phyloP scores from a whole-genome alignment of 2,888 invertebrate genomes.

The Ormia ochracea region DNA sequence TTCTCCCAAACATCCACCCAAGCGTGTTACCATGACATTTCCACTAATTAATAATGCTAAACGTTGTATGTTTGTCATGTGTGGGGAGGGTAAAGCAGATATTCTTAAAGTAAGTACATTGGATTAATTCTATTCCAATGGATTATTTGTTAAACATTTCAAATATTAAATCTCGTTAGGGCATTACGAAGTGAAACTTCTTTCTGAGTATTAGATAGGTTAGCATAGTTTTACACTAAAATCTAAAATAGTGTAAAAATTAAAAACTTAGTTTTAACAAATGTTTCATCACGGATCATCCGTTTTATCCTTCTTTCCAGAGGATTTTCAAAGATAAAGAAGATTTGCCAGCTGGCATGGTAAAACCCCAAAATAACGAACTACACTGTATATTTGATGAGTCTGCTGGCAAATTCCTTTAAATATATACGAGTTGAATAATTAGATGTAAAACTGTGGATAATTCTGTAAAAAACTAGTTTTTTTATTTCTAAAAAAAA shows the following conservation, averaged over 20 bases:
- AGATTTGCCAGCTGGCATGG: conserved; percentile 85
- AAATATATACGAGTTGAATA: too few relatives aligned
- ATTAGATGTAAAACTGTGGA: neutral
- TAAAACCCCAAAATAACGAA: conserved; percentile 83
- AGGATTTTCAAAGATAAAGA: conserved; percentile 86
- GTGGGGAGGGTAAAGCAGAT: conserved; percentile 92
- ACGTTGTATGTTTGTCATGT: conserved; percentile 88
- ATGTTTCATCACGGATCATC: too few relatives aligned
- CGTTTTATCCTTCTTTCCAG: too few relatives aligned
- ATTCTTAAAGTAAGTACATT: conserved; percentile 85
- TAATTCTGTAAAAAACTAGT: neutral
- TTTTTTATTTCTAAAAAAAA: conserved; percentile 21
- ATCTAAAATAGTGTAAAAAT: too few relatives aligned
- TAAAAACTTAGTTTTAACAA: too few relatives aligned
- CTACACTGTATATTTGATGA: conserved; percentile 82
- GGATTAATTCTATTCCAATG: too few relatives aligned
- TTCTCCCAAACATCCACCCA: conserved; percentile 97
- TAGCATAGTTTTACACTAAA: too few relatives aligned
- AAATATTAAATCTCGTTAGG: too few relatives aligned
- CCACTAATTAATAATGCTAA: conserved; percentile 92
- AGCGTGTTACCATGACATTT: conserved; percentile 92
- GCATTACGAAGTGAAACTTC: too few relatives aligned
- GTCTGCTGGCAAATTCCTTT: conserved; percentile 75
- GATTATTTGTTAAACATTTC: neutral
- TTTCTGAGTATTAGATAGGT: too few relatives aligned